Evolutionary conservation across 2,888 invertebrate species (phyloP), one percentile per base, ranked within the genome.

Genomic region (Drosophila nr. medialis): DNA sequence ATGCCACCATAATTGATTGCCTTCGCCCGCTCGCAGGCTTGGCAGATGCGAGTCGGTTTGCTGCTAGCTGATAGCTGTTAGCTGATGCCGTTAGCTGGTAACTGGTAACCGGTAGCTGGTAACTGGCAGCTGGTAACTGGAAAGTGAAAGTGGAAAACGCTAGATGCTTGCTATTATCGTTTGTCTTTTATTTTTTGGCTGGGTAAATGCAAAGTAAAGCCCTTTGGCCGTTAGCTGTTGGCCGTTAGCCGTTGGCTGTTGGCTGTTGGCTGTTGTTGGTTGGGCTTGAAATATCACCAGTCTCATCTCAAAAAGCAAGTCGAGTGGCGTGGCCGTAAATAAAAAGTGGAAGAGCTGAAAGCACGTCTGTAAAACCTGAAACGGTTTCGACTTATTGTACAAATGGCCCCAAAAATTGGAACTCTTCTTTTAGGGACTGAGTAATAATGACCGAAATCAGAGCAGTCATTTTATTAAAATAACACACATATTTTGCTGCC

Each of bases 401-500:
- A 24, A 42, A 15, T 21, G 40, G 48, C 40, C 7, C 40, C n/a
- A 34, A 32, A 40, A 49, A 27, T 27, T 36, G 27, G 30, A 8
- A 53, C 53, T 45, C 8, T 32, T 65, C 10, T 59, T 21, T 55
- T 4, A 27, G 51, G 79, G 49, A 21, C 50, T 54, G 59, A 21
- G 58, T 72, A 80, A 75, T 87, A 84, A 88, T 85, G 80, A 75
- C 72, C 71, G 77, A 86, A 86, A 86, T 90, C 86, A 90, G 83
- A 77, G 83, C 77, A 67, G 67, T 76, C 79, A 80, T 87, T 85
- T 90, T 90, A 86, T 90, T 85, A 77, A 90, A 85, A 86, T 82
- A 88, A 77, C 83, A 85, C 75, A 85, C 79, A 85, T 82, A 82
- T 80, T 85, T 80, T 79, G 69, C 68, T 73, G 72, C 76, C 76